These are phyloP conservation scores for Orthonyx spaldingii DNA, from an alignment of 2,113 vertebrate genomes.

Conservation along the genomic window DNA sequence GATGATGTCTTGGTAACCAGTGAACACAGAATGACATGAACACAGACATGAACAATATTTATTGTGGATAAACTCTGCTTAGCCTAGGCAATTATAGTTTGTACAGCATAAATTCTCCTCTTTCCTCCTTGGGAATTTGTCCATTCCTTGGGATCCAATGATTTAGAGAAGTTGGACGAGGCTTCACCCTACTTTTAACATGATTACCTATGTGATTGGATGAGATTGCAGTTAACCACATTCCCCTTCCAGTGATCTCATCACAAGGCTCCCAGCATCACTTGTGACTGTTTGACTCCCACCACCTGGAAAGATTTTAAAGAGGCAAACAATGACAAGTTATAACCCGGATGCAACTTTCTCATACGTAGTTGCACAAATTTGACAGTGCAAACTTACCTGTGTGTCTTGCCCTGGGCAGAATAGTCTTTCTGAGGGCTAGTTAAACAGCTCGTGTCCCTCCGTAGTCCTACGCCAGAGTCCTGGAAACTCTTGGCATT, in stretches of 20 bases:
- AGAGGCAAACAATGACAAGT: not conserved
- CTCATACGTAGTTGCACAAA: not conserved
- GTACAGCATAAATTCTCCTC: not conserved
- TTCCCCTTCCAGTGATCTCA: not conserved
- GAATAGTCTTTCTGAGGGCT: not conserved
- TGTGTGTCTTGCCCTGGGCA: not conserved
- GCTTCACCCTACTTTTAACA: not conserved
- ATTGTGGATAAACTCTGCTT: not conserved
- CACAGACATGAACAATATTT: not conserved
- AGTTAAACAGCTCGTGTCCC: not conserved
- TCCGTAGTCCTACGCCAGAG: not conserved
- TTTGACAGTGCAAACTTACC: not conserved
- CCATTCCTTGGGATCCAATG: not conserved
- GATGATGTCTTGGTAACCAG: not conserved
- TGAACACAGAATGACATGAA: not conserved
- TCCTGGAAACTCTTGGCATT: not conserved
- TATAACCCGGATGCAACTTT: not conserved
- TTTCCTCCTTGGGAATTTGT: not conserved
- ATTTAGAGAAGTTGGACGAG: not conserved
- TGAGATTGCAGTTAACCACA: not conserved
- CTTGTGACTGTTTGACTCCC: not conserved
- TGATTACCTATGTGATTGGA: not conserved
- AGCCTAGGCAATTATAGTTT: not conserved
- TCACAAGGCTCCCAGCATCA: not conserved
- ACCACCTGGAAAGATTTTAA: conserved; percentile 12